A percentile compares a stretch with the other conserved stretches of the same genome.
Evolutionary conservation across 1,140 invertebrate genomes (phyloP).

Genomic region (Aphis gossypii): DNA sequence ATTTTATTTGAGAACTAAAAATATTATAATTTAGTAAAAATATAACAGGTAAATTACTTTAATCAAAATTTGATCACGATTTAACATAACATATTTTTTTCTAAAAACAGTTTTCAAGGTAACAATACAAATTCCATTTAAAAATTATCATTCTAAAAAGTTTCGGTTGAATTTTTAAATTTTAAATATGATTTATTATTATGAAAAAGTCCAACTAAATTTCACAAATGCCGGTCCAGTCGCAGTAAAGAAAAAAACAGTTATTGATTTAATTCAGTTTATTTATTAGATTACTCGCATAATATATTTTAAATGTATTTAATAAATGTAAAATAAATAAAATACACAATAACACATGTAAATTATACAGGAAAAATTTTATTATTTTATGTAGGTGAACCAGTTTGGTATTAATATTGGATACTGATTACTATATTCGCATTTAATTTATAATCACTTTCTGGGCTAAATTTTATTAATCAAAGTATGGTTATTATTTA

Average conservation of each 20-base stretch:
- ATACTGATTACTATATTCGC: background rate
- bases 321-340: conserved; percentile 11
- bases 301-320: background rate
- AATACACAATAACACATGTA: background rate
- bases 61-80: background rate
- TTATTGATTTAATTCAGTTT: background rate
- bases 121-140: background rate
- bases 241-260: background rate
- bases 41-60: background rate
- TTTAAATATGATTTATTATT: background rate
- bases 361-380: background rate
- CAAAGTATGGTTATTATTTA: background rate
- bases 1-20: background rate
- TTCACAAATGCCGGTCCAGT: background rate
- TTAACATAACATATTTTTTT: background rate
- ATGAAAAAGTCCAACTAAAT: background rate
- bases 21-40: background rate
- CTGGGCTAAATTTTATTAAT: background rate
- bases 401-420: background rate
- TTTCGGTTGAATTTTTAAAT: background rate
- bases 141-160: background rate
- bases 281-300: background rate
- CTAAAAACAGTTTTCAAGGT: background rate
- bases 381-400: background rate
- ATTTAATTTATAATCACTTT: background rate